Base-by-base conservation (phyloP, 2,113 vertebrate species). In the Sula dactylatra region DNA sequence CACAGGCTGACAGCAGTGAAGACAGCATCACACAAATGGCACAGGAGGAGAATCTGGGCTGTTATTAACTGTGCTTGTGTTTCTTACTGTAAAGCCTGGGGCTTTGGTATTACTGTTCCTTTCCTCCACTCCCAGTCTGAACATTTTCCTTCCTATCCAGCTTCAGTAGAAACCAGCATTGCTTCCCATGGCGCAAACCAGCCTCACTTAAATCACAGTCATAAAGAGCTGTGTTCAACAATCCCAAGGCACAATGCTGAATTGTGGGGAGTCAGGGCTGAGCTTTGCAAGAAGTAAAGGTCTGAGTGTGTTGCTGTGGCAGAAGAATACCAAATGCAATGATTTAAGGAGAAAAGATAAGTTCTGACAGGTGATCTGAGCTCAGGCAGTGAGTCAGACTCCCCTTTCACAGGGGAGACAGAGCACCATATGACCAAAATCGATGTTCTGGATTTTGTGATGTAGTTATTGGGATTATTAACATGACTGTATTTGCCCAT, bases 381-480 rank as follows among this genome's bases (percentile, higher is more conserved):
- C 44, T 69, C 74, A 58, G 82, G 31, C 71, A 38, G 71, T 61
- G 89, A 93, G 83, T 95, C 64, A 90, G 67, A 61, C 77, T 90
- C 19, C 27, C 8, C 21, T 40, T 59, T 72, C 84, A 31, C 61
- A 36, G 49, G 56, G 66, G 80, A 87, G 19, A 80, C 50, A 40
- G 49, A 42, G 42, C 38, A 93, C 86, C 88, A 88, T 94, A 93
- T 86, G 89, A 97, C 40, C 79, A 88, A 91, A 95, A 92, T 81
- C 54, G 12, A 67, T 92, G 67, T 54, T 90, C 82, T 93, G 71
- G 55, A 89, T 86, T 95, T 89, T n/a, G 16, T 86, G 44, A 77
- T 83, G 45, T 13, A 40, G 52, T 79, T 93, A 70, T 24, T 86
- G 1, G 79, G 70, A 89, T 94, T 95, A 92, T 92, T 85, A 89